These are phyloP conservation scores for Murina feae DNA, from an alignment of 2,113 vertebrate genomes.

Conservation along the genomic window DNA sequence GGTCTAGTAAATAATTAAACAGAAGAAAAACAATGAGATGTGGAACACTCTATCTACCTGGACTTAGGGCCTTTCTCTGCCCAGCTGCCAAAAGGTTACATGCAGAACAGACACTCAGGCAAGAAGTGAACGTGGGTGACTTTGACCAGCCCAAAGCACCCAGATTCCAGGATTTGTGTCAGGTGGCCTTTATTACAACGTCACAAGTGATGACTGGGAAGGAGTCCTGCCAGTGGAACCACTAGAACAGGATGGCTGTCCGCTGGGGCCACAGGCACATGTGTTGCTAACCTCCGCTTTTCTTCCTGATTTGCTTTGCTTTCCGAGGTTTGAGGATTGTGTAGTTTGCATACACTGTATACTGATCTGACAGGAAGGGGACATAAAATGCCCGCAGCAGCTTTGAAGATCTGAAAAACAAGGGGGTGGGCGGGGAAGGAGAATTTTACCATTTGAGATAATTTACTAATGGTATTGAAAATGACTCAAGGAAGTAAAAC, in stretches of 20 bases:
- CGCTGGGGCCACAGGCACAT: neutral
- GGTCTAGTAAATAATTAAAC: neutral
- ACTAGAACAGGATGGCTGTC: slow-evolving; percentile 10
- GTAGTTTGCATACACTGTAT: slow-evolving; percentile 85
- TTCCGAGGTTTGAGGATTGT: slow-evolving; percentile 87
- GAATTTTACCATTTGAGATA: neutral
- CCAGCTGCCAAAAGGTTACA: slow-evolving; percentile 9
- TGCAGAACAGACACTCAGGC: slow-evolving; percentile 60
- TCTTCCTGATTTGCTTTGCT: slow-evolving; percentile 80
- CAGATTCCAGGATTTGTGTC: neutral
- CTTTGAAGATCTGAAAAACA: slow-evolving; percentile 83
- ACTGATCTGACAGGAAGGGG: slow-evolving; percentile 85
- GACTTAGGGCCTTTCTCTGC: slow-evolving; percentile 38
- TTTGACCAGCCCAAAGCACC: slow-evolving; percentile 51
- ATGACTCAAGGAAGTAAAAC: neutral
- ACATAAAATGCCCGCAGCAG: slow-evolving; percentile 88
- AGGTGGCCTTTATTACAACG: slow-evolving; percentile 54
- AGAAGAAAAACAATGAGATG: slow-evolving; percentile 48
- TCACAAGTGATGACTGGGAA: slow-evolving; percentile 10
- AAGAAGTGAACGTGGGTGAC: neutral
- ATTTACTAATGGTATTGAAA: neutral
- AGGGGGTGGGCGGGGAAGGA: neutral
- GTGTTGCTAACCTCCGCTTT: slow-evolving; percentile 73
- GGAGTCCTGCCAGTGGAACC: neutral
- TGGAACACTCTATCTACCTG: rapidly evolving